Conservation (phyloP, 2,797 vertebrate genomes). For the Ceryle rudis region DNA sequence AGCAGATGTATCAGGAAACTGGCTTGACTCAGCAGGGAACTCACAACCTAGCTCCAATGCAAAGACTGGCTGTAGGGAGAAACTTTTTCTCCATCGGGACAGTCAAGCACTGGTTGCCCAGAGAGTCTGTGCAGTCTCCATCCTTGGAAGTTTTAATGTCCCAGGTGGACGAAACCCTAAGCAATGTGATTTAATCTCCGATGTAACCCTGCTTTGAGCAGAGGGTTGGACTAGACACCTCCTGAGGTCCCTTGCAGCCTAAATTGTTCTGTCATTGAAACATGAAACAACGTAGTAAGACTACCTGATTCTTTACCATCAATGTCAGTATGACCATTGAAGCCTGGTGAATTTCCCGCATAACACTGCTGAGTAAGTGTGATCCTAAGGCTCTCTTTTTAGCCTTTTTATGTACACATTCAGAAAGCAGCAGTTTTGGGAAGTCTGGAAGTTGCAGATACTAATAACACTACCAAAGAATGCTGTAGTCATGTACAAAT, state of each 20-base stretch:
- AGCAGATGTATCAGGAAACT: neutral
- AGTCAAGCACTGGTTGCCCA: neutral
- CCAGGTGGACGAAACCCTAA: neutral
- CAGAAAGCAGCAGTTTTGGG: constrained; percentile 11
- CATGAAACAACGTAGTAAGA: neutral
- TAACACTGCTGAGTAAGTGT: neutral
- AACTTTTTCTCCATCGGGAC: neutral
- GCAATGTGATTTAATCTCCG: neutral
- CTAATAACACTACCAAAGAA: constrained; percentile 12
- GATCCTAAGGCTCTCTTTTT: neutral
- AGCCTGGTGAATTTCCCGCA: neutral
- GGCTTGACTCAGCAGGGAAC: neutral
- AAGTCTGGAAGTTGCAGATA: constrained; percentile 19
- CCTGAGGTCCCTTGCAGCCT: neutral
- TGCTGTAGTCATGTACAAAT: neutral
- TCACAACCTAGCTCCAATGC: neutral
- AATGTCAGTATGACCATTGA: neutral
- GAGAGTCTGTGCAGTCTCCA: neutral
- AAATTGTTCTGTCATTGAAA: neutral
- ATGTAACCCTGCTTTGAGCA: neutral
- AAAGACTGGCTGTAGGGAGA: neutral
- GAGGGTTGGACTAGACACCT: neutral
- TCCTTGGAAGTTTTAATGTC: neutral
- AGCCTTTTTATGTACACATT: neutral
- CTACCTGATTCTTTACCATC: neutral